Conservation (phyloP, 2,888 invertebrate species). For the Parnassius smintheus region DNA sequence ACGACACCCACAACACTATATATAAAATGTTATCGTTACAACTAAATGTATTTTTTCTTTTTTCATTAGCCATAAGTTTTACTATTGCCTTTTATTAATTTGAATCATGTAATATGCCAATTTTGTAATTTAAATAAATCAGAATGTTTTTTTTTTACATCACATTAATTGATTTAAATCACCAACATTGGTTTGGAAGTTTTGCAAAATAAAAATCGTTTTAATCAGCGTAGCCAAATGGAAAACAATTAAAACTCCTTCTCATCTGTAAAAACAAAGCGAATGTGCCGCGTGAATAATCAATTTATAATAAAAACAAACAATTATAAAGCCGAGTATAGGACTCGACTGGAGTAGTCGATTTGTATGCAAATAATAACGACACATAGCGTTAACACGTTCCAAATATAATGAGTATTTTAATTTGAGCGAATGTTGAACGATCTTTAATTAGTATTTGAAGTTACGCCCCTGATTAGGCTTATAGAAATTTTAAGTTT, state of each 20-base stretch:
- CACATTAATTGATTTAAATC: background rate
- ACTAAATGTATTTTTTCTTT: too few relatives aligned
- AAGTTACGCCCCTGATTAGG: too few relatives aligned
- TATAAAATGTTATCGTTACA: too few relatives aligned
- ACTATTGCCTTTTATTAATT: too few relatives aligned
- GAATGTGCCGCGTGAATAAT: conserved; percentile 20
- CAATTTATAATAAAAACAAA: conserved; percentile 36
- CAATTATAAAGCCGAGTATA: conserved; percentile 30
- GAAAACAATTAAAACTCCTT: conserved; percentile 15
- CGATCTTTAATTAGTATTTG: background rate
- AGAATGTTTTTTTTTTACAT: background rate
- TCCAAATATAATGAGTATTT: conserved; percentile 32
- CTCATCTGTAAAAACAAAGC: background rate
- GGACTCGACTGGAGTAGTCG: conserved; percentile 26
- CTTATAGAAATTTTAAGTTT: too few relatives aligned
- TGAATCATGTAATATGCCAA: too few relatives aligned
- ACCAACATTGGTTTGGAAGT: background rate
- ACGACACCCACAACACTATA: too few relatives aligned
- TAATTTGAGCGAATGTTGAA: conserved; percentile 26
- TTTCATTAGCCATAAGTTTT: too few relatives aligned
- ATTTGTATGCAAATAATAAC: conserved; percentile 39
- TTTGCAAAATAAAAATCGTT: background rate
- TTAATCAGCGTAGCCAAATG: background rate
- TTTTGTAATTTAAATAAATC: too few relatives aligned
- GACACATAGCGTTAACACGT: conserved; percentile 31